These are phyloP conservation scores for Crossaster papposus DNA, from an alignment of 53 echinoderm and acorn worm genomes.

Conservation along the genomic window DNA sequence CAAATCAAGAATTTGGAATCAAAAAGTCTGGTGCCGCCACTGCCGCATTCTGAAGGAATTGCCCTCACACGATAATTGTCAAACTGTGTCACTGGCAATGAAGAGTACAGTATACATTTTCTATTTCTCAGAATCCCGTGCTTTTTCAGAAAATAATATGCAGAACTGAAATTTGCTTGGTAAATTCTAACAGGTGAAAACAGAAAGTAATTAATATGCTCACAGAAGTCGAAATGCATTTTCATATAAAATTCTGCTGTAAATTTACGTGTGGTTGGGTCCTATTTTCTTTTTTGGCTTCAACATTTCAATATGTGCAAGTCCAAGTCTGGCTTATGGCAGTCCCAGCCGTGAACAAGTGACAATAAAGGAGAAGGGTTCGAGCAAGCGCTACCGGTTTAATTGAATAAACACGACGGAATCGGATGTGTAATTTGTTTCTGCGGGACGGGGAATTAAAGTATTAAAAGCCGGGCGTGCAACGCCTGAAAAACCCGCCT, in stretches of 20 bases:
- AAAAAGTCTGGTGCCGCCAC: no score
- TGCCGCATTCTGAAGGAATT: no score
- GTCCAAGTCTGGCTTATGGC: background rate
- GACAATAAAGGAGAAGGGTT: background rate
- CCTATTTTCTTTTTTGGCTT: background rate
- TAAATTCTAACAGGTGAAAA: no score
- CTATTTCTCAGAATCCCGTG: no score
- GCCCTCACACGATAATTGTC: no score
- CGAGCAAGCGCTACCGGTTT: background rate
- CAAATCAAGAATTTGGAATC: no score
- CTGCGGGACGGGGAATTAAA: conserved; percentile 1
- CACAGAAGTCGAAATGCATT: background rate
- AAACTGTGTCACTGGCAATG: no score
- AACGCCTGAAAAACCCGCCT: background rate
- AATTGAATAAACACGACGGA: conserved; percentile 38
- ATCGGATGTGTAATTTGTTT: conserved; percentile 41
- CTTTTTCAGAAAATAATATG: no score
- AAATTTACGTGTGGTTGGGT: background rate
- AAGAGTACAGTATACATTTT: no score
- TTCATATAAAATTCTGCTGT: background rate
- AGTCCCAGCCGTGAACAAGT: background rate
- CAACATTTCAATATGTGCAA: background rate
- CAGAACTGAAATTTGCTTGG: no score
- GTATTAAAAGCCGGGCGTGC: conserved; percentile 8
- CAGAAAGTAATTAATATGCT: background rate